Evolutionary conservation across 1,140 invertebrate species (phyloP).

Genomic region (Bombyx mandarina): DNA sequence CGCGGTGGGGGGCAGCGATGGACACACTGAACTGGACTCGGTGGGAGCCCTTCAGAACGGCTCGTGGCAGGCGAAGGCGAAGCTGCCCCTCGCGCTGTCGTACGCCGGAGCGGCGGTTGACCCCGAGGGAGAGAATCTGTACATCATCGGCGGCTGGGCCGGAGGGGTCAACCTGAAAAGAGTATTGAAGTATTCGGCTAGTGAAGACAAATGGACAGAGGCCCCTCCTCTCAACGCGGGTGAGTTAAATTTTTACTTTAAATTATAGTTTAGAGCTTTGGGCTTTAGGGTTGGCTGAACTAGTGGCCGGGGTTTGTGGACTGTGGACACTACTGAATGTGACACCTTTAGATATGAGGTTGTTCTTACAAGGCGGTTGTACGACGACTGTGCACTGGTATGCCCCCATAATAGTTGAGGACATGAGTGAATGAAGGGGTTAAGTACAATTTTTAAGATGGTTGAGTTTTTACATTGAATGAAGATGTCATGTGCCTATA

Average conservation of each 20-base stretch:
- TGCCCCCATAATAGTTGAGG: too few species aligned
- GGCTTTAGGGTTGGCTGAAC: too few species aligned
- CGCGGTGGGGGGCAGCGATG: conserved; percentile 86
- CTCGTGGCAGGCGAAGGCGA: conserved; percentile 76
- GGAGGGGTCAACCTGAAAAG: conserved; percentile 76
- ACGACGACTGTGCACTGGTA: too few species aligned
- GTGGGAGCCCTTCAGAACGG: conserved; percentile 61
- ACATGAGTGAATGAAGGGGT: too few species aligned
- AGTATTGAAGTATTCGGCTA: conserved; percentile 81
- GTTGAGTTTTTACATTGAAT: too few species aligned
- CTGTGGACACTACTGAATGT: too few species aligned
- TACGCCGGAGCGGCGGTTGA: conserved; percentile 82
- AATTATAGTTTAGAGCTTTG: too few species aligned
- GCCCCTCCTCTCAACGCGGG: conserved; percentile 67
- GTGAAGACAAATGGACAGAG: conserved; percentile 75
- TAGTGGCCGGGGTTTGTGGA: too few species aligned
- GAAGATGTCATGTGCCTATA: too few species aligned
- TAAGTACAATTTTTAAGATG: too few species aligned
- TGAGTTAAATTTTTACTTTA: background rate
- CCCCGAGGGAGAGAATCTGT: conserved; percentile 55
- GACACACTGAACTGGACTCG: conserved; percentile 73
- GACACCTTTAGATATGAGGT: too few species aligned
- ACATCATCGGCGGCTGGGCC: conserved; percentile 84
- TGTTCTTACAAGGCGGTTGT: too few species aligned
- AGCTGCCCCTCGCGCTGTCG: conserved; percentile 77